Base-by-base conservation (phyloP, 1,140 invertebrate genomes). In the Parapsyche elsis region DNA sequence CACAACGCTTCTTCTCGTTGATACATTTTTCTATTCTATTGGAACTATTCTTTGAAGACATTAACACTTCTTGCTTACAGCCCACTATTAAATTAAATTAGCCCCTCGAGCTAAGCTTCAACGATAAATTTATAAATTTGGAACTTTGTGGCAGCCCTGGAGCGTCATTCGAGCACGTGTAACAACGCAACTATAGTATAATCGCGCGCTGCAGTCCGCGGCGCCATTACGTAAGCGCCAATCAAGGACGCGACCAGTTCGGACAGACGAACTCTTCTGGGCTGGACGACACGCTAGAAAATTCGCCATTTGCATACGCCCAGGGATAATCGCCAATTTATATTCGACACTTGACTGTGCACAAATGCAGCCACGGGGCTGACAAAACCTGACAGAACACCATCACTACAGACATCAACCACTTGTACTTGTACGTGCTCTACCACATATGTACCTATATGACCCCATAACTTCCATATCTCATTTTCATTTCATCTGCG, bases 181-280 rank as follows among this genome's bases (percentile, higher is more conserved):
- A 14, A 1, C 49, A 53, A 14, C 49, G 49, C 49, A 16, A 16
- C 49, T 2, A 4, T 12, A 53, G 49, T 12, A 1, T 12, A 53
- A 16, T 1, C 21, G 21, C 21, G 10, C 71, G 21, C 16, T 73
- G 14, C 38, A 19, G 45, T 38, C 30, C 14, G 5, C 38, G 38
- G 5, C 21, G 71, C 14, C 45, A 24, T 73, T 73, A 73, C 71
- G 71, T 73, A 73, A 73, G 71, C 71, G 71, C 5, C 44, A 24
- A 73, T 73, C 71, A 73, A 73, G 71, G 71, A 73, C 71, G 71
- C 71, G 45, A 24, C 30, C 71, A 23, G 38, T 73, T 46, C 45
- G 71, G 24, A 24, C 23, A 16, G 45, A 38, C 71, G 71, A 73
- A 73, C 26, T 67, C 64, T 26, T 67, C 64, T 67, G 49, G 49